Conservation (phyloP, 2,113 vertebrate genomes). For the Chamaetylas fuelleborni region DNA sequence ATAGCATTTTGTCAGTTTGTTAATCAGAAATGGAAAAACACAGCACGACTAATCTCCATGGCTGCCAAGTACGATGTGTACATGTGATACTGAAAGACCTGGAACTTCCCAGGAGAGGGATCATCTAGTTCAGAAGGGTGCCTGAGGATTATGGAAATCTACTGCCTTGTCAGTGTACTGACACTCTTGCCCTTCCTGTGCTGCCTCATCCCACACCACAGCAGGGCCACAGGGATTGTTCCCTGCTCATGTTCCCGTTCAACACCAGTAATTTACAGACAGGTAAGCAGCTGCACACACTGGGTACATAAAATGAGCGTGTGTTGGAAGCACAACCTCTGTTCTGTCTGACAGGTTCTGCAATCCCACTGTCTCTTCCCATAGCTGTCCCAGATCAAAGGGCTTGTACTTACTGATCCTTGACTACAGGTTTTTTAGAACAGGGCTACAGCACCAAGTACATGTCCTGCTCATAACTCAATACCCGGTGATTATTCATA, state of each 20-base stretch:
- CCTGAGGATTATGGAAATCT: not conserved
- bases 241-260: not conserved
- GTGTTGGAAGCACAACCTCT: not conserved
- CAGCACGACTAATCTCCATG: not conserved
- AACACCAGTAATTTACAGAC: not conserved
- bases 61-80: slow-evolving; percentile 4
- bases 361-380: fast-evolving
- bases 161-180: not conserved
- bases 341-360: not conserved
- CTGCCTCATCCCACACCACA: not conserved
- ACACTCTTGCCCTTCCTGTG: not conserved
- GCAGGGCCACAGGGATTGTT: not conserved
- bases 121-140: not conserved
- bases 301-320: fast-evolving
- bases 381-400: not conserved
- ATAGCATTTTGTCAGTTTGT: not conserved
- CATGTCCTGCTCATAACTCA: not conserved
- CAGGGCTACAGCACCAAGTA: not conserved
- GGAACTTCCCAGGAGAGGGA: not conserved
- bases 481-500: not conserved
- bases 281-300: not conserved
- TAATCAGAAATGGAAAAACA: slow-evolving; percentile 58
- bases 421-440: not conserved
- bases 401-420: not conserved
- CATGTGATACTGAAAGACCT: not conserved